A percentile compares a stretch with the other conserved stretches of the same genome.
These are phyloP conservation scores for Corydoras maculifer DNA, from an alignment of 2,113 vertebrate species.

Conservation along the genomic window DNA sequence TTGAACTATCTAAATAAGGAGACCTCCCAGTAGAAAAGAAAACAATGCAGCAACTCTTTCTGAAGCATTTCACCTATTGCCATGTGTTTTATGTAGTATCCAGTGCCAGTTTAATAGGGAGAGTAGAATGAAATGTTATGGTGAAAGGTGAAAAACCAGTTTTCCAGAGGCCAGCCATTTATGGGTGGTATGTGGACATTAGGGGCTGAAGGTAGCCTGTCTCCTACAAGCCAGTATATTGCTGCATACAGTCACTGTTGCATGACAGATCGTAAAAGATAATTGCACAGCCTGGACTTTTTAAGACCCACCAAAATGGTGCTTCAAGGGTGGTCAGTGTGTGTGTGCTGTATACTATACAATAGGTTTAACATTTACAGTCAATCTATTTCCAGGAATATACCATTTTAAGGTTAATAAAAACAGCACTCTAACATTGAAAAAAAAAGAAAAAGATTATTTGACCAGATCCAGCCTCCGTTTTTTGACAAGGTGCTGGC, in stretches of 20 bases:
- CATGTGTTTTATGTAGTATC: slow-evolving; percentile 33
- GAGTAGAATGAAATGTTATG: slow-evolving; percentile 13
- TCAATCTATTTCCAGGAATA: not conserved
- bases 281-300: slow-evolving; percentile 68
- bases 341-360: not conserved
- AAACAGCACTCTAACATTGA: not conserved
- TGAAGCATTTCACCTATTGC: slow-evolving; percentile 32
- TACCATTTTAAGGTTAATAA: not conserved
- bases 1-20: no score
- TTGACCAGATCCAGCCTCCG: slow-evolving; percentile 11
- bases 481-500: slow-evolving; percentile 39
- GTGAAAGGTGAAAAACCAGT: slow-evolving; percentile 10
- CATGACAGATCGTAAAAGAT: slow-evolving; percentile 74
- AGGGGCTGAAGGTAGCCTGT: slow-evolving; percentile 29
- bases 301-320: slow-evolving; percentile 62
- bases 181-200: slow-evolving; percentile 32
- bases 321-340: slow-evolving; percentile 51
- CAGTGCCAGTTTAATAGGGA: not conserved
- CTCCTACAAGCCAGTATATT: slow-evolving; percentile 36
- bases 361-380: no score
- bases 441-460: not conserved
- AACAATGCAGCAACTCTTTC: slow-evolving; percentile 38
- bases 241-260: slow-evolving; percentile 58
- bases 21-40: slow-evolving; percentile 40
- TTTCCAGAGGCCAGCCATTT: slow-evolving; percentile 27